Evolutionary conservation across 2,113 vertebrate genomes (phyloP).

Genomic region (Pterocles gutturalis): DNA sequence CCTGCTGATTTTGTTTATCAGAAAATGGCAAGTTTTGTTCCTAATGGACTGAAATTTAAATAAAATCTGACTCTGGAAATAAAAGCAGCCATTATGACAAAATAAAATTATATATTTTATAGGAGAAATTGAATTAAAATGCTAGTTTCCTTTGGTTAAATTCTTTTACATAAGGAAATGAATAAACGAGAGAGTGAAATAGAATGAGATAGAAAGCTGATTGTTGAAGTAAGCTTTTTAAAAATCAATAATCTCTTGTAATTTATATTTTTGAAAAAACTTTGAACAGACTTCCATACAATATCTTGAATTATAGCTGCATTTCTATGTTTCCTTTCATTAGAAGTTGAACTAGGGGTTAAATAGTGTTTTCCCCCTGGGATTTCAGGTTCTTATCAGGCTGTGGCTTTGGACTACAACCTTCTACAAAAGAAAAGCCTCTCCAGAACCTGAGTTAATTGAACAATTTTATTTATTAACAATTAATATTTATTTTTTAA

Average conservation of each 20-base stretch:
- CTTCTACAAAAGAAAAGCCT: background rate
- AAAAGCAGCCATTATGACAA: constrained; percentile 90
- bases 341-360: constrained; percentile 71
- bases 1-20: constrained; percentile 98
- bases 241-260: constrained; percentile 84
- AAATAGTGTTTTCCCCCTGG: constrained; percentile 16
- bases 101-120: constrained; percentile 90
- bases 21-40: constrained; percentile 90
- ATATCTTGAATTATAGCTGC: constrained; percentile 72
- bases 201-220: constrained; percentile 78
- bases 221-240: constrained; percentile 81
- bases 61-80: constrained; percentile 93
- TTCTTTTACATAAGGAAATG: constrained; percentile 88
- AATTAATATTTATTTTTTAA: background rate
- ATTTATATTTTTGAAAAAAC: constrained; percentile 82
- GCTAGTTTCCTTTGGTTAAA: constrained; percentile 84
- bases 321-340: constrained; percentile 74
- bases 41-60: constrained; percentile 96
- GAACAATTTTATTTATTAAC: background rate
- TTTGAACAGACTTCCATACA: constrained; percentile 73
- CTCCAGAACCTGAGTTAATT: background rate
- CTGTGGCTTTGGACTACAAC: constrained; percentile 3
- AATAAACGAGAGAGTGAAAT: constrained; percentile 74
- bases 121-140: constrained; percentile 88
- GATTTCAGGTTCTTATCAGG: constrained; percentile 16